Base-by-base conservation (phyloP, 1,140 invertebrate species). In the Drosophila oshimai region DNA sequence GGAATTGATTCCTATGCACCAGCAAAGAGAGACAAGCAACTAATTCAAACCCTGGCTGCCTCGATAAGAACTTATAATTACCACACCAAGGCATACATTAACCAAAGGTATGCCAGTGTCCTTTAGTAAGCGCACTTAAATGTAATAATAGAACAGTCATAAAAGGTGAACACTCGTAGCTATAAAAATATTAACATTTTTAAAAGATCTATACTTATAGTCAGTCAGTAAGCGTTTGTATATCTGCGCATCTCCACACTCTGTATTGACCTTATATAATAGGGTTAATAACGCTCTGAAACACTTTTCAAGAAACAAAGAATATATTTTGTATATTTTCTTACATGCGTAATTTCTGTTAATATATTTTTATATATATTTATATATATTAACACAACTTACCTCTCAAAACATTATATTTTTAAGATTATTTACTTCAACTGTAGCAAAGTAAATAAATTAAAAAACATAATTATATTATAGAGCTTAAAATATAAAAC, bases 31-130 rank as follows among this genome's bases (percentile, higher is more conserved):
- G 93, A 93, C 75, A 89, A 90, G 20, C 84, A 90, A 26, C 91
- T 93, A 47, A 91, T 93, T 13, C 90, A 90, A 55, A 92, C 92
- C 76, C 91, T 93, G 74, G 93, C 92, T 55, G 90, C 91, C 36
- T 92, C 92, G 37, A 93, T 93, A 45, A 91, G 91, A 51, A 93
- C 93, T 88, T 92, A 93, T 58, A 92, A 93, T 69, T 93, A 93
- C 89, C 93, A 93, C 90, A 93, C 92, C 74, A 93, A 93, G 86
- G 92, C 92, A 69, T 92, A 93, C 64, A 93, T 93, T 79, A 93
- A 93, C 86, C 93, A 93, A 91, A 93, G 93, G 92, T 93, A 93
- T 92, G 78, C 89, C 4, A 89, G 50, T 72, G 89, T 91, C 60
- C 88, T 91, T 50, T 91, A 90, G 68, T 60, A 44, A 31, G 54